Conservation (phyloP, 2,113 vertebrate species). For the Pagrus major region DNA sequence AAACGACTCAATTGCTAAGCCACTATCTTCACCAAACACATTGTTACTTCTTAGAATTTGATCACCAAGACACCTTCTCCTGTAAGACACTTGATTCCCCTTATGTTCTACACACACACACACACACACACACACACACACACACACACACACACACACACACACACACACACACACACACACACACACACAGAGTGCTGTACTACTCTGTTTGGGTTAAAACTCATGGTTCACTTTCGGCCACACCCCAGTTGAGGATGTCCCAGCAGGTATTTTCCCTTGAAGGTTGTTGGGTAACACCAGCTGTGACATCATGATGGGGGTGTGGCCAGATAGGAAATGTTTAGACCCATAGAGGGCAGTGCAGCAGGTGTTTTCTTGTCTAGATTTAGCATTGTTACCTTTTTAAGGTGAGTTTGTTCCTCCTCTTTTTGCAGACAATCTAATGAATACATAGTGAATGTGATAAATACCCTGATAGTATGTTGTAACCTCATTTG, state of each 20-base stretch:
- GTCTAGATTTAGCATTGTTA: neutral
- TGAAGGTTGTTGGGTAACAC: neutral
- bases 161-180: neutral
- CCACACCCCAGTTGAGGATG: neutral
- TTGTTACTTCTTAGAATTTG: neutral
- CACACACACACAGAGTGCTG: neutral
- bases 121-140: no score
- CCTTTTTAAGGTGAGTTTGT: neutral
- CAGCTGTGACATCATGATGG: neutral
- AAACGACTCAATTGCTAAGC: conserved; percentile 8
- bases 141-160: neutral
- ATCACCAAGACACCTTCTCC: neutral
- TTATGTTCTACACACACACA: neutral
- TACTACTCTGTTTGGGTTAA: neutral
- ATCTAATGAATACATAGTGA: neutral
- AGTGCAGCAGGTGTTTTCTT: neutral
- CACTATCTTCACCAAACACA: neutral
- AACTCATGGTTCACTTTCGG: neutral
- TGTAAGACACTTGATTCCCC: neutral
- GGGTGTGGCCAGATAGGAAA: neutral
- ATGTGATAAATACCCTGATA: neutral
- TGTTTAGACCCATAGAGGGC: neutral
- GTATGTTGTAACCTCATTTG: neutral
- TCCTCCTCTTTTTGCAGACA: neutral
- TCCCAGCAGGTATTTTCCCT: neutral